These are phyloP conservation scores for Hypsopygia costalis DNA, from an alignment of 2,888 invertebrate species.

Conservation along the genomic window DNA sequence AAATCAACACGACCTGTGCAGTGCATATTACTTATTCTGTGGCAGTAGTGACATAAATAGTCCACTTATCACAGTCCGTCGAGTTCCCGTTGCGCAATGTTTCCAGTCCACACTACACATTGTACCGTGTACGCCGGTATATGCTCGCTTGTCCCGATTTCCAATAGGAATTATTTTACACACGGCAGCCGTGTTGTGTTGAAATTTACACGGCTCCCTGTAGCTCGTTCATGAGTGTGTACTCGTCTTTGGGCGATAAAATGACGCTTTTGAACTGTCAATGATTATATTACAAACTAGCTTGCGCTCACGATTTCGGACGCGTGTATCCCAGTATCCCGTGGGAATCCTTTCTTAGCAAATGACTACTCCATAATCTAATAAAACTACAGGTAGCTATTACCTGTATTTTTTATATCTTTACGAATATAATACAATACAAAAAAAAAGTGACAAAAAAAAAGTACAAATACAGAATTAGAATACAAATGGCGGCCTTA, in stretches of 20 bases:
- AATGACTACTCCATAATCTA: too few species aligned
- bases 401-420: too few species aligned
- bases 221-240: conserved; percentile 36
- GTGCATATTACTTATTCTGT: too few species aligned
- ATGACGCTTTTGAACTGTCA: conserved; percentile 30
- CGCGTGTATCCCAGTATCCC: too few species aligned
- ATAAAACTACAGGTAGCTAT: too few species aligned
- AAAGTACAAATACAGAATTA: too few species aligned
- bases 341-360: too few species aligned
- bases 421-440: too few species aligned
- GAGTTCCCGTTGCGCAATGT: conserved; percentile 31
- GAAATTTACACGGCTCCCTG: conserved; percentile 50
- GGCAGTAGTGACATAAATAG: conserved; percentile 38
- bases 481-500: too few species aligned
- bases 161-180: conserved; percentile 51
- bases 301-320: too few species aligned
- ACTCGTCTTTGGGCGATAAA: conserved; percentile 24
- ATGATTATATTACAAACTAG: too few species aligned
- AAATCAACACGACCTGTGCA: conserved; percentile 33
- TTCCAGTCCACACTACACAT: conserved; percentile 5
- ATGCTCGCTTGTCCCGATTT: conserved; percentile 27
- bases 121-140: conserved; percentile 14
- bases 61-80: conserved; percentile 33
- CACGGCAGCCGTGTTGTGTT: conserved; percentile 45
- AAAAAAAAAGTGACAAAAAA: too few species aligned